These are phyloP conservation scores for Ptychochromis oligacanthus DNA, from an alignment of 2,113 vertebrate genomes.

Conservation along the genomic window DNA sequence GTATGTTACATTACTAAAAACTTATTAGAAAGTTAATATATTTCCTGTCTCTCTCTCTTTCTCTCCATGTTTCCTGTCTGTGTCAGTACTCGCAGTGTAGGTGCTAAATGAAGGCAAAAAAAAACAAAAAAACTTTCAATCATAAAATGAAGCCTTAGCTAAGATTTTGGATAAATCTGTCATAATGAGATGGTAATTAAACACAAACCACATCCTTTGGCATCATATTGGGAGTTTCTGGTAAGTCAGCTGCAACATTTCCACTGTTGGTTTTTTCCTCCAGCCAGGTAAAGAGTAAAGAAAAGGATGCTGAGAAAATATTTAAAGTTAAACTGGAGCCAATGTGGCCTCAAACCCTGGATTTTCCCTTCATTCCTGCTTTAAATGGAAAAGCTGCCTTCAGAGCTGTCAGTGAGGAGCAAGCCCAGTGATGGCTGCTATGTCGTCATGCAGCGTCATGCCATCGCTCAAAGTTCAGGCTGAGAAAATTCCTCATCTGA, in stretches of 20 bases:
- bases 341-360: constrained; percentile 27
- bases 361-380: constrained; percentile 43
- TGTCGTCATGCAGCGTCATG: constrained; percentile 45
- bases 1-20: background rate
- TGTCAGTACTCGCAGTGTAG: background rate
- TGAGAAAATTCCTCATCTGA: constrained; percentile 25
- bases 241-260: constrained; percentile 14
- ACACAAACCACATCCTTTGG: constrained; percentile 11
- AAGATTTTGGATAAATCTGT: background rate
- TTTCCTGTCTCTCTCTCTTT: background rate
- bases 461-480: constrained; percentile 27
- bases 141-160: background rate
- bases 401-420: constrained; percentile 40
- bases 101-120: background rate
- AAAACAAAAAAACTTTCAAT: background rate
- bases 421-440: constrained; percentile 27
- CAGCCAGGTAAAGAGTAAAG: constrained; percentile 52
- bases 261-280: constrained; percentile 46
- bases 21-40: background rate
- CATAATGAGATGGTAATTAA: constrained; percentile 26
- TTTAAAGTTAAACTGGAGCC: constrained; percentile 49
- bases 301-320: constrained; percentile 53
- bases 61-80: background rate
- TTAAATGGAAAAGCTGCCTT: constrained; percentile 54
- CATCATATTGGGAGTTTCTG: background rate